A percentile compares a stretch with the other conserved stretches of the same genome.
Conservation (phyloP, 2,113 vertebrate species). For the Aldabrachelys gigantea region DNA sequence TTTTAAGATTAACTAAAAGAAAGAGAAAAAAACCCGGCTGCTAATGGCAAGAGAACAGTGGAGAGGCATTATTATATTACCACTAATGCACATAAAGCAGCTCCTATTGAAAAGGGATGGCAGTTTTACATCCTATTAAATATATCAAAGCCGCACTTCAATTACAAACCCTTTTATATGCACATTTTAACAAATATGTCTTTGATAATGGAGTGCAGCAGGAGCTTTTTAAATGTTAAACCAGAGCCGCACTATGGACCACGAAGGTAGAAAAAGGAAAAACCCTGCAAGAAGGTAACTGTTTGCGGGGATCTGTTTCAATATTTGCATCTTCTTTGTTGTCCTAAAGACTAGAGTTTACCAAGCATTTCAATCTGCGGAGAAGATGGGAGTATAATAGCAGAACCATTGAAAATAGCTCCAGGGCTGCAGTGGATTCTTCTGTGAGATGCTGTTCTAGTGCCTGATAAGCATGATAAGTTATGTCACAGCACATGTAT, state of each 20-base stretch:
- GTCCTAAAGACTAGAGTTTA: conserved; percentile 22
- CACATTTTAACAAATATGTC: conserved; percentile 81
- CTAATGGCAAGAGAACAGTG: conserved; percentile 72
- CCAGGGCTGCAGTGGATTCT: not conserved
- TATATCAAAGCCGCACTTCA: conserved; percentile 82
- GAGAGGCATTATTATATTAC: conserved; percentile 81
- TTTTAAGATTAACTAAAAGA: conserved; percentile 80
- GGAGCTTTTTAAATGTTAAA: conserved; percentile 76
- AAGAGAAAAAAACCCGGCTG: conserved; percentile 62
- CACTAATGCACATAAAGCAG: conserved; percentile 81
- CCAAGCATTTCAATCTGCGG: conserved; percentile 27
- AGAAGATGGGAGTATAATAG: conserved; percentile 17
- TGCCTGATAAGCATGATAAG: conserved; percentile 28
- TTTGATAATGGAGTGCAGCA: conserved; percentile 77
- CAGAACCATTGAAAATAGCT: not conserved
- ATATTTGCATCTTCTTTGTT: conserved; percentile 24
- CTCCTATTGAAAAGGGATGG: conserved; percentile 78
- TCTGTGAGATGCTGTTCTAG: conserved; percentile 51
- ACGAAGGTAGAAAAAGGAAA: conserved; percentile 26
- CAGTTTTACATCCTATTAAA: conserved; percentile 83
- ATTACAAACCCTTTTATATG: conserved; percentile 82
- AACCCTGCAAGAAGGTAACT: not conserved
- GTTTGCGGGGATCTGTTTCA: conserved; percentile 37
- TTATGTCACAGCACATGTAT: conserved; percentile 32
- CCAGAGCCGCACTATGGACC: conserved; percentile 17